Base-by-base conservation (phyloP, 2,113 vertebrate species). In the Oreotrochilus melanogaster region DNA sequence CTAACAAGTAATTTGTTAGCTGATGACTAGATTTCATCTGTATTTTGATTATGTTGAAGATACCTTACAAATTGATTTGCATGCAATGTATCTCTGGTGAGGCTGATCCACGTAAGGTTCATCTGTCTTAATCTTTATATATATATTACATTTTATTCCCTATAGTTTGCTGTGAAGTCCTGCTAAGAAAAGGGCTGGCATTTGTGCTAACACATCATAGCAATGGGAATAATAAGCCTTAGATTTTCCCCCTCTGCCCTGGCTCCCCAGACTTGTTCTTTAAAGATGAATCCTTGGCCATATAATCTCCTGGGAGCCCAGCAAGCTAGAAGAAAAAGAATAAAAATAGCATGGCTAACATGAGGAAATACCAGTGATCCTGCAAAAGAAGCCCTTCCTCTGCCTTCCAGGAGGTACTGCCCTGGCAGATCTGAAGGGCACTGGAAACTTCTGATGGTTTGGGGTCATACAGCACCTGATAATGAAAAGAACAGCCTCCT, bases 31-130 rank as follows among this genome's bases (percentile, higher is more conserved):
- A 70, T 93, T 87, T 89, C 28, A 37, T 88, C 30, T 90, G 60
- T 95, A 78, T 50, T 83, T 94, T 94, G 78, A 70, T 85, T 76
- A 42, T 85, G 11, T 67, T 57, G 80, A 92, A 51, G 54, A 70
- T 89, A 14, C 37, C 9, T 69, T 79, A 54, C 0, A 11, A 48
- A 66, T 89, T 64, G 18, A 76, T 92, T 88, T 89, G 12, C 28
- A 47, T 88, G 16, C 31, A 69, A 12, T 1, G 71, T 92, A 60
- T 62, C 37, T 58, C 18, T 81, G 53, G 42, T 66, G 30, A 89
- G 62, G 28, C 39, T 69, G 73, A 88, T 79, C 39, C 54, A 14
- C 21, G 2, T 83, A 79, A 88, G 15, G 42, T 76, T 56, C 71
- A 72, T 23, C 62, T 79, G 18, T 79, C 28, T 87, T 69, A 62